A percentile compares a stretch with the other conserved stretches of the same genome.
These are phyloP conservation scores for fruit fly (Drosophila melanogaster) DNA, from an alignment of 1,140 invertebrate genomes.

Conservation along the genomic window DNA sequence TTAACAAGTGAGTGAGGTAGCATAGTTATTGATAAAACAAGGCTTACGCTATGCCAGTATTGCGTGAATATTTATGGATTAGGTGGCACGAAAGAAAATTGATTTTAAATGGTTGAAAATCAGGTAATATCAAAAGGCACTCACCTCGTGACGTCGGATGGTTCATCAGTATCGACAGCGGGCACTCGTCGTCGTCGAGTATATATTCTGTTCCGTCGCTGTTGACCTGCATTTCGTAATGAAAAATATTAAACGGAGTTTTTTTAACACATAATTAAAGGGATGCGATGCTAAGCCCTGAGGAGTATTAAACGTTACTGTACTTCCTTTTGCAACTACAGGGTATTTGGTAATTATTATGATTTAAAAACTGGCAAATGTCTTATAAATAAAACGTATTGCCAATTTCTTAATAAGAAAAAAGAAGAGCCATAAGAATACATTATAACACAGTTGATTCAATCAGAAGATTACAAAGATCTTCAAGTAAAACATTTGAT, in stretches of 20 bases:
- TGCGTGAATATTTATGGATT: slow-evolving; percentile 63
- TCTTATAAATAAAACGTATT: too few relatives aligned
- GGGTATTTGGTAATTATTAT: too few relatives aligned
- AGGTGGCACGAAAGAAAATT: slow-evolving; percentile 58
- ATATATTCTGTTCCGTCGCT: slow-evolving; percentile 93
- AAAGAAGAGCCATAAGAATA: too few relatives aligned
- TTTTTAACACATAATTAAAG: not conserved
- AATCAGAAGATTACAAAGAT: too few relatives aligned
- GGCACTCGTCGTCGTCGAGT: slow-evolving; percentile 98
- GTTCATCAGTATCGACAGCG: slow-evolving; percentile 96
- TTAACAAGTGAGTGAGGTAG: slow-evolving; percentile 20
- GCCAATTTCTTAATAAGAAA: not conserved
- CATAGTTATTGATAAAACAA: slow-evolving; percentile 85
- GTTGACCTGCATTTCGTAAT: slow-evolving; percentile 87
- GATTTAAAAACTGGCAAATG: too few relatives aligned
- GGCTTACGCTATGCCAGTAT: slow-evolving; percentile 52
- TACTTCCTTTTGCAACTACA: too few relatives aligned
- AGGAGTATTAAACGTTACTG: not conserved
- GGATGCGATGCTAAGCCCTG: not conserved
- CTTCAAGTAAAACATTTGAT: too few relatives aligned
- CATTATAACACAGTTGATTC: not conserved
- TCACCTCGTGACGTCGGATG: slow-evolving; percentile 93
- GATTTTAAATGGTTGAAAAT: slow-evolving; percentile 63
- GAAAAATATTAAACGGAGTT: not conserved
- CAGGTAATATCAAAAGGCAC: slow-evolving; percentile 74